Evolutionary conservation across 2,113 vertebrate genomes (phyloP), one percentile per base, ranked within the genome.

Genomic region (Callocephalon fimbriatum): DNA sequence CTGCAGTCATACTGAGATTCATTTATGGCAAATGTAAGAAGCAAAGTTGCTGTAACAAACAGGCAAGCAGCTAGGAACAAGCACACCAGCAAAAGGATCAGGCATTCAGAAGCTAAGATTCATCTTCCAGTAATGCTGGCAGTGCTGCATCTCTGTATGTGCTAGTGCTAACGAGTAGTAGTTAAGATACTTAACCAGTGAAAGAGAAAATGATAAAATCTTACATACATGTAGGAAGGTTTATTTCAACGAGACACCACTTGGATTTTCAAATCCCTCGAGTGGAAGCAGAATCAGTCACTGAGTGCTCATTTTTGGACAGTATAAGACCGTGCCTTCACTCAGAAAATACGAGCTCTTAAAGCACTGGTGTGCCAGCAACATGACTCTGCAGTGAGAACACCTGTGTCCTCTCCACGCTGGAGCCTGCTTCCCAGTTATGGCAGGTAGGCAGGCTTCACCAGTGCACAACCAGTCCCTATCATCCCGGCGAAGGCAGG

Each of bases 271-370:
- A 74, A 90, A 88, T 37, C 37, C 38, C 47, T 77, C 68, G 63
- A 65, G 12, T 5, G 2, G 48, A 75, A 78, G 72, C 51, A 40
- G 56, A 86, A 78, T 72, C 68, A 63, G 80, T 63, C 72, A 89
- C 42, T 0, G 16, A 92, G 59, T 0, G 2, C 31, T 78, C 58
- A 27, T 56, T 94, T 91, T 72, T 51, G 84, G 88, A 44, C 72
- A 75, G 61, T 15, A 47, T 27, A 29, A 84, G 21, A 42, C 27
- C 2, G 0, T 15, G 56, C 72, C 76, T 61, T 84, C 53, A 9
- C 44, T 62, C 0, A 0, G 58, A 62, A 93, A 62, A 78, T 3
- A 71, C 0, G 2, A 77, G 65, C 71, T 70, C 75, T 78, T 50
- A 14, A 70, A 82, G 15, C 21, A 9, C 38, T 27, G 77, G 66